These are phyloP conservation scores for Ranitomeya variabilis DNA, from an alignment of 2,113 vertebrate species.

Conservation along the genomic window DNA sequence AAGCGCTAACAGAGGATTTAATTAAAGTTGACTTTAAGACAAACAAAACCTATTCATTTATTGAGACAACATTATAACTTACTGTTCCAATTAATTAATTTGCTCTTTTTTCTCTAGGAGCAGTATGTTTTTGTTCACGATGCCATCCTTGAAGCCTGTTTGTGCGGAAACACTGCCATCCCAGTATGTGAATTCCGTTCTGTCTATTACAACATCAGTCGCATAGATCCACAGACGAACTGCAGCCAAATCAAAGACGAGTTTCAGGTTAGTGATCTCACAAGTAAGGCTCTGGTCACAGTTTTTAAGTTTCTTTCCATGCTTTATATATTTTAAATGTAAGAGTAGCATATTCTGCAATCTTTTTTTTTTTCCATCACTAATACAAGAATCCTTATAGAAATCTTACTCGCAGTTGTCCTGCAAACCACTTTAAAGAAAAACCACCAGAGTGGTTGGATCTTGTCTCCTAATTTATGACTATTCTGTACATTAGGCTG, in stretches of 20 bases:
- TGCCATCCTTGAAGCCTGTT: conserved; percentile 95
- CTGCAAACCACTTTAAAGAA: no score
- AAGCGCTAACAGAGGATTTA: neutral
- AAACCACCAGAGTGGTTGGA: no score
- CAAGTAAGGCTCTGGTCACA: neutral
- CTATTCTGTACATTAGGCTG: neutral
- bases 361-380: no score
- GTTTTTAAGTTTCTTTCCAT: neutral
- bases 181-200: conserved; percentile 97
- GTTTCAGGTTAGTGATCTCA: conserved; percentile 82
- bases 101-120: conserved; percentile 74
- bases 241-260: conserved; percentile 99
- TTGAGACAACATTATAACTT: neutral
- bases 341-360: no score
- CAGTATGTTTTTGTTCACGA: conserved; percentile 98
- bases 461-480: no score
- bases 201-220: conserved; percentile 97
- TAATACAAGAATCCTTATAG: neutral
- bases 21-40: neutral
- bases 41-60: neutral
- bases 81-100: neutral
- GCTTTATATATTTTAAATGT: neutral
- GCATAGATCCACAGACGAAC: conserved; percentile 95
- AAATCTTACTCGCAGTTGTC: no score
- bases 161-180: conserved; percentile 96